Evolutionary conservation across 64 coral and sea anemone species (phyloP).

Genomic region (Pocillopora damicornis): DNA sequence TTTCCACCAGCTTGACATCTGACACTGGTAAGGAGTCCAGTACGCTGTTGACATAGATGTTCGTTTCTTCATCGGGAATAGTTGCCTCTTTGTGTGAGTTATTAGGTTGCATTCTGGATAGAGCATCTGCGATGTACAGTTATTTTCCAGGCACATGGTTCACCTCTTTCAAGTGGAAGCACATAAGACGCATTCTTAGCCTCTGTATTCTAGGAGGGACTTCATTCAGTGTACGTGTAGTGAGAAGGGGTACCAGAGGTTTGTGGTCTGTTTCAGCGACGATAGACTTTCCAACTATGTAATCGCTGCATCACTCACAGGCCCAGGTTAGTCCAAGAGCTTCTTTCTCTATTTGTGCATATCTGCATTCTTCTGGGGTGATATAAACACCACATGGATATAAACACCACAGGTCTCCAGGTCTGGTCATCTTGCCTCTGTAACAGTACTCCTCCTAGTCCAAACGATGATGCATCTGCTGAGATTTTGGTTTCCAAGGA

Average conservation of each 20-base stretch:
- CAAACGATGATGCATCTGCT: slow-evolving; percentile 53
- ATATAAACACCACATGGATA: slow-evolving; percentile 45
- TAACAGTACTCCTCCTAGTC: slow-evolving; percentile 24
- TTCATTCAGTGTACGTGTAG: slow-evolving; percentile 3
- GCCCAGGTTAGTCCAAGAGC: slow-evolving; percentile 46
- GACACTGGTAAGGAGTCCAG: slow-evolving; percentile 18
- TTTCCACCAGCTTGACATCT: slow-evolving; percentile 13
- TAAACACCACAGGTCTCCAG: slow-evolving; percentile 47
- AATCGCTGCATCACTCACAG: slow-evolving; percentile 44
- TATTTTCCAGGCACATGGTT: slow-evolving; percentile 18
- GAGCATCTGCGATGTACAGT: slow-evolving; percentile 18
- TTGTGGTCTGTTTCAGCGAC: slow-evolving; percentile 42
- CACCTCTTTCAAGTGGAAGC: slow-evolving; percentile 35
- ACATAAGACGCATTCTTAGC: slow-evolving; percentile 41
- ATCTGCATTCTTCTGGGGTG: slow-evolving; percentile 27
- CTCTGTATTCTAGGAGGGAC: slow-evolving; percentile 41
- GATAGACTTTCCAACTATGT: slow-evolving; percentile 39
- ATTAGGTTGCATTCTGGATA: slow-evolving; percentile 18
- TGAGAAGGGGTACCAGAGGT: slow-evolving; percentile 24
- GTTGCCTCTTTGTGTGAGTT: not conserved
- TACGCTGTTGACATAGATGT: slow-evolving; percentile 33
- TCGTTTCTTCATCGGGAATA: slow-evolving; percentile 39
- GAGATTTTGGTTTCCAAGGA: slow-evolving; percentile 38
- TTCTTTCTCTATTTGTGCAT: slow-evolving; percentile 56
- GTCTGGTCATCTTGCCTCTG: slow-evolving; percentile 34